phyloP scores from a whole-genome alignment of 2,888 invertebrate genomes.

The Gryllus longicercus region DNA sequence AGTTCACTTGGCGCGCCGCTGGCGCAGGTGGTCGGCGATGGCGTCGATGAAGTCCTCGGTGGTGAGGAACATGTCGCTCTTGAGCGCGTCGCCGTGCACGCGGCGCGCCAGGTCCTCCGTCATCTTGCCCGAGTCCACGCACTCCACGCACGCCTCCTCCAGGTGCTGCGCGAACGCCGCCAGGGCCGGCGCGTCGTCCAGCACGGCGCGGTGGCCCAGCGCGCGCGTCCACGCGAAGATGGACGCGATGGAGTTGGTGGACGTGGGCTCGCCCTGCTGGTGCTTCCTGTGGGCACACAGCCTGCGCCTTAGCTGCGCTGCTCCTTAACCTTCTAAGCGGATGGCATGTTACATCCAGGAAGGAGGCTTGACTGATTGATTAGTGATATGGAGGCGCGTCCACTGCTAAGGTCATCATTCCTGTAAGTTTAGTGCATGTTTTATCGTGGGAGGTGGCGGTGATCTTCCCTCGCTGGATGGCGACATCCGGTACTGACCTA shows the following conservation, averaged over 20 bases:
- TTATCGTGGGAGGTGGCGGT: no score
- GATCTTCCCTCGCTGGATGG: no score
- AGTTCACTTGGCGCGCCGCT: neutral
- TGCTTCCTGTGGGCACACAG: constrained; percentile 58
- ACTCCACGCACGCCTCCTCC: constrained; percentile 80
- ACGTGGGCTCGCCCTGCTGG: constrained; percentile 80
- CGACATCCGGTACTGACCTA: no score
- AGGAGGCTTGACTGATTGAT: no score
- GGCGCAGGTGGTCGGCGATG: constrained; percentile 63
- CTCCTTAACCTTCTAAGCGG: no score
- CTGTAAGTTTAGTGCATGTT: no score
- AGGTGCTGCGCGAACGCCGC: constrained; percentile 64
- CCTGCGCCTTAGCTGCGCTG: no score
- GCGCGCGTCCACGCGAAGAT: constrained; percentile 91
- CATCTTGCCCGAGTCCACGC: constrained; percentile 78
- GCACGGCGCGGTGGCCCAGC: constrained; percentile 74
- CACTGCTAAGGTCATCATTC: no score
- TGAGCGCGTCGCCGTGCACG: constrained; percentile 77
- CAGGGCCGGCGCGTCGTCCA: constrained; percentile 73
- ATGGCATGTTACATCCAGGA: no score
- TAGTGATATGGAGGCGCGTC: no score
- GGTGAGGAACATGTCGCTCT: constrained; percentile 75
- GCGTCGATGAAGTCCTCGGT: constrained; percentile 85
- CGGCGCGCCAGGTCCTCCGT: constrained; percentile 86
- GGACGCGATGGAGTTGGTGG: constrained; percentile 87